Evolutionary conservation across 2,888 invertebrate species (phyloP).

Genomic region (Apodemia duryi): DNA sequence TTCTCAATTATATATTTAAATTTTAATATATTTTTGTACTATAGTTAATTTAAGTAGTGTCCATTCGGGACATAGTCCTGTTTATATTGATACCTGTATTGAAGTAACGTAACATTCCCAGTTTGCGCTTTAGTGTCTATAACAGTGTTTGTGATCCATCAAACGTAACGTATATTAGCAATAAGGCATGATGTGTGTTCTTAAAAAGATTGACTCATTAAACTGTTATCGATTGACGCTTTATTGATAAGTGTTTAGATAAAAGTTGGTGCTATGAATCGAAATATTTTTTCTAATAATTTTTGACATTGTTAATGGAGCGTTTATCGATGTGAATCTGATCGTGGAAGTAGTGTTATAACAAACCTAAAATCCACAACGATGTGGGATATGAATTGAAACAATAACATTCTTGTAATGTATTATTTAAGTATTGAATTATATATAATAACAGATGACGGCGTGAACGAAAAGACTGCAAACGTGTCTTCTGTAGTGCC

Average conservation of each 20-base stretch:
- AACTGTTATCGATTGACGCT: conserved; percentile 50
- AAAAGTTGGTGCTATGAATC: conserved; percentile 37
- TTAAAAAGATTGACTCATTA: conserved; percentile 41
- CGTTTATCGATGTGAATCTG: conserved; percentile 48
- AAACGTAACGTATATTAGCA: conserved; percentile 61
- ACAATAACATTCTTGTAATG: conserved; percentile 67
- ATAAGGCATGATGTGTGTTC: conserved; percentile 74
- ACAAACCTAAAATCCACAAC: conserved; percentile 29
- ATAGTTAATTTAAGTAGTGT: conserved; percentile 51
- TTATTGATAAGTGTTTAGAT: conserved; percentile 39
- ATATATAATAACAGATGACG: conserved; percentile 52
- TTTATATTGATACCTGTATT: conserved; percentile 75
- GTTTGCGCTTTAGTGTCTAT: conserved; percentile 71
- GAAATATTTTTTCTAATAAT: conserved; percentile 27
- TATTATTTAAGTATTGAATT: conserved; percentile 55
- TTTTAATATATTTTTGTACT: conserved; percentile 62
- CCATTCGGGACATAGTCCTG: conserved; percentile 47
- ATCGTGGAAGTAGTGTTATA: conserved; percentile 50
- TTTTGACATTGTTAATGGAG: conserved; percentile 38
- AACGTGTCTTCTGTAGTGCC: conserved; percentile 56
- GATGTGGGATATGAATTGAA: conserved; percentile 48
- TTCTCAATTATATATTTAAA: conserved; percentile 56
- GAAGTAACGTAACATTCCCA: conserved; percentile 73
- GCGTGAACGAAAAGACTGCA: conserved; percentile 48
- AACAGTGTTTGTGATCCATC: conserved; percentile 77